Percentiles rank a stretch among this genome's conserved stretches.
Evolutionary conservation across 2,888 invertebrate species (phyloP).

Genomic region (Eupithecia exiguata): DNA sequence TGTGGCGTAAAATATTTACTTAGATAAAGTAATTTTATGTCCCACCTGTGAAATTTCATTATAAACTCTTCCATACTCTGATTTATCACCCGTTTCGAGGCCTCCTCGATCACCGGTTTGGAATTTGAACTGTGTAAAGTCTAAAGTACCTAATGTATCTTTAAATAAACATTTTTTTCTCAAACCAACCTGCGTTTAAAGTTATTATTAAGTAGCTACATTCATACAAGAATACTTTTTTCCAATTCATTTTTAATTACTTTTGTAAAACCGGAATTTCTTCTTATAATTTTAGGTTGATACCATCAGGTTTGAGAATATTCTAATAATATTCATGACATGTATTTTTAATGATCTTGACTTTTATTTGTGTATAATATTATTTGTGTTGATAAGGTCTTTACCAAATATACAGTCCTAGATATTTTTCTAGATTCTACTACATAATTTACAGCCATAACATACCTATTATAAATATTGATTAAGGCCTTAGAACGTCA

Average conservation of each 20-base stretch:
- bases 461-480: no score
- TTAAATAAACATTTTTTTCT: not conserved
- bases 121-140: not conserved
- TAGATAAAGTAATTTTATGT: not conserved
- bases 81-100: not conserved
- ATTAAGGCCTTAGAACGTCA: no score
- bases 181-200: not conserved
- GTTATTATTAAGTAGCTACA: not conserved
- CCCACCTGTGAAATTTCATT: not conserved
- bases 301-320: not conserved
- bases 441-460: constrained; percentile 3
- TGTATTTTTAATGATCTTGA: constrained; percentile 7
- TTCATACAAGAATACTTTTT: not conserved
- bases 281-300: not conserved
- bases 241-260: not conserved
- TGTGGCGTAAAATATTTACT: not conserved
- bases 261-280: not conserved
- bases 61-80: not conserved
- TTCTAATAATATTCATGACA: not conserved
- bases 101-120: not conserved
- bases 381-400: not conserved
- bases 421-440: not conserved
- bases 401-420: not conserved
- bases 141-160: not conserved
- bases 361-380: not conserved